phyloP scores from a whole-genome alignment of 2,888 invertebrate genomes.

The Torymus tubicola region DNA sequence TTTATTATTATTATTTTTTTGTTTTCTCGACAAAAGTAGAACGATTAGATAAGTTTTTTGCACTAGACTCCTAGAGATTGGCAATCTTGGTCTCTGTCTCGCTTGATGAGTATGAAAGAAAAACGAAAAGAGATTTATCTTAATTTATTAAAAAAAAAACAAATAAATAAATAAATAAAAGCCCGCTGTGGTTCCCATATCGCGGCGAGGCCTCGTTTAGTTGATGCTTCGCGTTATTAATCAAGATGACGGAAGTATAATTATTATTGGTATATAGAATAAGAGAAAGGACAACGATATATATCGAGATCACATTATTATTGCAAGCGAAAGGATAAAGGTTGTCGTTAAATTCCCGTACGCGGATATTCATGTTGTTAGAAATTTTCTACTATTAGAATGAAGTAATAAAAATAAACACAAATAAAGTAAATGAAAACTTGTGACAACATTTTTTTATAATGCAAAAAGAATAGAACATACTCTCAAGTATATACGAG shows the following conservation, averaged over 20 bases:
- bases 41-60: constrained; percentile 37
- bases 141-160: background rate
- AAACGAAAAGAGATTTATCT: too few relatives aligned
- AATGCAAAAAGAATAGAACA: too few relatives aligned
- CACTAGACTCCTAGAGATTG: constrained; percentile 66
- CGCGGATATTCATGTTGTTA: too few relatives aligned
- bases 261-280: constrained; percentile 3
- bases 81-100: constrained; percentile 75
- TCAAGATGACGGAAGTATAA: background rate
- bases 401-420: too few relatives aligned
- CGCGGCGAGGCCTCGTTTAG: constrained; percentile 23
- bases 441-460: too few relatives aligned
- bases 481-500: too few relatives aligned
- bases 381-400: too few relatives aligned
- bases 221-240: background rate
- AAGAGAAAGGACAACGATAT: background rate
- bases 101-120: constrained; percentile 63
- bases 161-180: background rate
- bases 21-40: constrained; percentile 6
- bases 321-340: too few relatives aligned
- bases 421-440: too few relatives aligned
- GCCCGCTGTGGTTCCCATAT: constrained; percentile 49
- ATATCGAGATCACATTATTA: background rate
- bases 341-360: too few relatives aligned
- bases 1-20: constrained; percentile 1